A percentile compares a stretch with the other conserved stretches of the same genome.
Conservation (phyloP, 1,140 invertebrate genomes). For the Zaprionus nigranus region DNA sequence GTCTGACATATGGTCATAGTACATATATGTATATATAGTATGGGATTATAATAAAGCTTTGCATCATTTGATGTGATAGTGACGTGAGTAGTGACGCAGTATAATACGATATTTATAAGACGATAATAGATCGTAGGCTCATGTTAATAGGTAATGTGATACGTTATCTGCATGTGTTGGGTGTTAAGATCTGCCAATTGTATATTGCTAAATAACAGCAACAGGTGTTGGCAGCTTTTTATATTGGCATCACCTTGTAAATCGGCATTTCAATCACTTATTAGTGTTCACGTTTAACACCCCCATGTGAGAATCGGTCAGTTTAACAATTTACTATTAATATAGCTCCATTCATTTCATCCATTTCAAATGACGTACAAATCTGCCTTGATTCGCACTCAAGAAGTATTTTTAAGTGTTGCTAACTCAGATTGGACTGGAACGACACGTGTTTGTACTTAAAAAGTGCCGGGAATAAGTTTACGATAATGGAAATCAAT, state of each 20-base stretch:
- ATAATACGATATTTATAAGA: not conserved
- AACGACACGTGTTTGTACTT: not conserved
- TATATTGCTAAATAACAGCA: constrained; percentile 8
- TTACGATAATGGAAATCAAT: too few relatives aligned
- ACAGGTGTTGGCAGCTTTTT: constrained; percentile 11
- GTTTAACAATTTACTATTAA: constrained; percentile 14
- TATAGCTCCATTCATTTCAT: not conserved
- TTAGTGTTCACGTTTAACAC: constrained; percentile 50
- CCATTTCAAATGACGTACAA: not conserved
- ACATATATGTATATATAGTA: not conserved
- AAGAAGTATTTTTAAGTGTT: constrained; percentile 13
- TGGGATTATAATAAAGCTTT: not conserved
- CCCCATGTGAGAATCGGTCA: constrained; percentile 36
- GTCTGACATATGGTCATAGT: too few relatives aligned
- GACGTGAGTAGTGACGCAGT: not conserved
- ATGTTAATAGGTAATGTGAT: not conserved
- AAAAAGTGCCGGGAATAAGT: not conserved
- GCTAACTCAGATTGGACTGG: not conserved
- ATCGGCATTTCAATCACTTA: constrained; percentile 12
- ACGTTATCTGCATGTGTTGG: not conserved
- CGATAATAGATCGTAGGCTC: not conserved
- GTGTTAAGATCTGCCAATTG: constrained; percentile 17
- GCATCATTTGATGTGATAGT: not conserved
- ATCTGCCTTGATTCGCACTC: not conserved
- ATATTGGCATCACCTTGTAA: constrained; percentile 8